phyloP scores from a whole-genome alignment of 2,113 vertebrate genomes.

The Rhea pennata region DNA sequence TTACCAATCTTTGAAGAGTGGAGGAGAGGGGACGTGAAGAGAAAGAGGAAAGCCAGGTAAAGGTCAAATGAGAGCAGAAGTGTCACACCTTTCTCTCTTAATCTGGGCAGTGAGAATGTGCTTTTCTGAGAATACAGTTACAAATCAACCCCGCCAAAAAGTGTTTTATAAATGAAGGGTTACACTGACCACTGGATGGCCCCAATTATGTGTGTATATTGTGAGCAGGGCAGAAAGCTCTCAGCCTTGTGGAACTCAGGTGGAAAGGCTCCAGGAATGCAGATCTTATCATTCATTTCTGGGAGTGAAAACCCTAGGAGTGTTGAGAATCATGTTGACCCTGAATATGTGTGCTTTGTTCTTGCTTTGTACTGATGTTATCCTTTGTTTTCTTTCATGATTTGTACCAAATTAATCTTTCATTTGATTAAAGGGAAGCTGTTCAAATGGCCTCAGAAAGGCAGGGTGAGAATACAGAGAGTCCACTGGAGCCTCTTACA shows the following conservation, averaged over 20 bases:
- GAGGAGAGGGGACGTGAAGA: not conserved
- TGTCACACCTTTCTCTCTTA: not conserved
- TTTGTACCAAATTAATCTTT: not conserved
- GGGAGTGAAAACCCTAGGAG: not conserved
- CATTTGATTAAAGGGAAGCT: not conserved
- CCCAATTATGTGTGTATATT: not conserved
- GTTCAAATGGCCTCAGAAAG: conserved; percentile 63
- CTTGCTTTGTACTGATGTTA: not conserved
- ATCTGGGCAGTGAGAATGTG: not conserved
- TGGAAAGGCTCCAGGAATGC: not conserved
- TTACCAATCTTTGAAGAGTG: not conserved
- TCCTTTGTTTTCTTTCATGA: not conserved
- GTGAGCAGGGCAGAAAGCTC: not conserved
- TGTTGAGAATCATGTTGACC: not conserved
- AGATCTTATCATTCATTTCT: not conserved
- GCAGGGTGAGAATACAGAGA: not conserved
- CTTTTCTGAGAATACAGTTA: not conserved
- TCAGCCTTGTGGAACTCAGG: not conserved
- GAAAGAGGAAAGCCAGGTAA: not conserved
- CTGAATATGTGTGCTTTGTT: not conserved
- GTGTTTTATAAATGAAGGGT: not conserved
- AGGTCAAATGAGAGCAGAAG: not conserved
- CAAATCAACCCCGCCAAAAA: not conserved
- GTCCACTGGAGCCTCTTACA: not conserved
- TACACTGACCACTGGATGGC: not conserved